Evolutionary conservation across 2,888 invertebrate genomes (phyloP), one percentile per base, ranked within the genome.

Genomic region (Incurvaria masculella): DNA sequence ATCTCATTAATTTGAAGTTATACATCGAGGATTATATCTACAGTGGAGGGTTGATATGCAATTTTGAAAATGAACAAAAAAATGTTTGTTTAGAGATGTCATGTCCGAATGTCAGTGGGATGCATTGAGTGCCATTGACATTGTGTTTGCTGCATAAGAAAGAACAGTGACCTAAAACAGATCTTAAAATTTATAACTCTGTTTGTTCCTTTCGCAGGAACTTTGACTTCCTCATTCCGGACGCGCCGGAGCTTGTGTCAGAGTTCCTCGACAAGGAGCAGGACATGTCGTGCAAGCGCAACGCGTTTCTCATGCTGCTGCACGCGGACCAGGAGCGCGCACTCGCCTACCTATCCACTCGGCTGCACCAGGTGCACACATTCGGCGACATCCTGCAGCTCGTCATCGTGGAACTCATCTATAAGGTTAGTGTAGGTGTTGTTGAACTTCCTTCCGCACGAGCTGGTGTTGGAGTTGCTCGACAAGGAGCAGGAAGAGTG

Each of bases 201-300:
- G n/a, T n/a, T n/a, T n/a, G 33, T 42, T 39, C 3, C 41, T 47
- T 50, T 53, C 55, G 3, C 62, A 88, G 92, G 57, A 99, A 98
- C 72, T 98, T 97, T 69, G 97, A 98, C 65, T 97, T 96, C 78
- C 81, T 99, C 41, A 99, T 99, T 60, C 98, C 99, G 0, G 99
- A 99, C 71, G 99, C 97, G 0, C 99, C 99, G 0, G 99, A 99
- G 68, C 73, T 98, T 53, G 90, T 99, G 49, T 94, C 94, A 3
- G 91, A 86, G 56, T 97, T 97, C 73, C 79, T 99, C 58, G 97
- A 98, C 61, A 86, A 88, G 0, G 99, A 99, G 63, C 97, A 98
- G 68, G 99, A 99, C 64, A 97, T 98, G 91, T 97, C 97, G 0
- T 99, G 99, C 75, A 96, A 98, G 70, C 81, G 99, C 51, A 99